Base-by-base conservation (phyloP, 2,113 vertebrate genomes). In the Melanotaenia duboulayi region DNA sequence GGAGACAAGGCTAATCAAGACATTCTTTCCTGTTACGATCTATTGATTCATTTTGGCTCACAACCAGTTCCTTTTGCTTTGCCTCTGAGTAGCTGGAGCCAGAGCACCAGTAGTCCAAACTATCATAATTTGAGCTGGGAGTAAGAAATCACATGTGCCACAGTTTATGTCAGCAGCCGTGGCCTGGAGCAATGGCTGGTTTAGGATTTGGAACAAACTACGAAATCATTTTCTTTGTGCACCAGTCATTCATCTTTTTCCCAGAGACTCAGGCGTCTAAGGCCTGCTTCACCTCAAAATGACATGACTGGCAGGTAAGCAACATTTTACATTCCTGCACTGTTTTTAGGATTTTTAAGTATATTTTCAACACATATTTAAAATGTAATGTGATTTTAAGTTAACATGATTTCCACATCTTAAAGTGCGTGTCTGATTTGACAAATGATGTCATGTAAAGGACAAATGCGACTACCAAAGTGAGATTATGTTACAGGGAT, bases 281-380 rank as follows among this genome's bases (percentile, higher is more conserved):
- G 86, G 78, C 78, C 94, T 95, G 93, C 73, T 93, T 90, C 88
- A 78, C 80, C 82, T 93, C 93, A 92, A 84, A 52, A 17, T 90
- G 91, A 90, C 87, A 73, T 44, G 81, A 72, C 80, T 32, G 12
- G 81, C 90, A 89, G 81, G 90, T 92, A 87, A 90, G 83, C 78
- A 83, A 78, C 63, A 75, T 76, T 84, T 88, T 86, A 80, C 85
- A 78, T 70, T 90, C 71, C 40, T 63, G 57, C 49, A 42, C 52
- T 49, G 56, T 50, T 74, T 77, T 25, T 48, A 74, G 28, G 39
- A 48, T 63, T 73, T 75, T 12, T 28, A 75, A 73, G 77, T 59
- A 56, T 44, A 80, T 75, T 83, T 74, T 55, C 75, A 75, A 65
- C 86, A 73, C 72, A 90, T 4, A 3, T 28, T 85, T 88, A 82